phyloP scores from a whole-genome alignment of 92 coral and sea anemone species.

The Porites evermanni region DNA sequence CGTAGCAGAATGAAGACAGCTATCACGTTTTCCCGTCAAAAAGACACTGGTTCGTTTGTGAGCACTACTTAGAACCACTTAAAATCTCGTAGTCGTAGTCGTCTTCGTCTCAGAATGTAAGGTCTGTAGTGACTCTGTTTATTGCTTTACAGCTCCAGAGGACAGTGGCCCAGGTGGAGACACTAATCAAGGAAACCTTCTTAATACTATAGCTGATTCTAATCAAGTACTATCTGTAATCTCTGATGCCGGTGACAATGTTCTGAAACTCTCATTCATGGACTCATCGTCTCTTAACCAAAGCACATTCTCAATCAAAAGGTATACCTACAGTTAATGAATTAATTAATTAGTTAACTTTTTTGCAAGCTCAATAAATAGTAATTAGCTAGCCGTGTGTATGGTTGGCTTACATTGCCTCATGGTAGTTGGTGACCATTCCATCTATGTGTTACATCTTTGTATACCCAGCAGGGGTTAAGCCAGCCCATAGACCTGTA shows the following conservation, averaged over 20 bases:
- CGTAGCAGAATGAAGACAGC: no score
- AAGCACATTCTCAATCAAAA: not conserved
- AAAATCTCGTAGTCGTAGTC: no score
- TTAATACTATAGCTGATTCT: slow-evolving; percentile 10
- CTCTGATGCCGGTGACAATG: slow-evolving; percentile 74
- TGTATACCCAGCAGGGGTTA: no score
- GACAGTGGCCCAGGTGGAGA: not conserved
- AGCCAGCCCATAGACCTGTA: no score
- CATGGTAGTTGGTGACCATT: not conserved
- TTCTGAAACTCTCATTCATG: slow-evolving; percentile 63
- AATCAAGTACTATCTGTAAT: slow-evolving; percentile 46
- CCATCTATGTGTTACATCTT: not conserved
- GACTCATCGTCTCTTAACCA: slow-evolving; percentile 35
- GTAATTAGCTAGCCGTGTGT: no score
- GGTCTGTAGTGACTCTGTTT: not conserved
- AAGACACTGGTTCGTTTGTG: no score
- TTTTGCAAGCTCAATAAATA: not conserved
- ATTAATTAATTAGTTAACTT: not conserved
- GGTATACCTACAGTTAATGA: not conserved
- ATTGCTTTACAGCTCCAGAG: not conserved
- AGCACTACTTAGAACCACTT: no score
- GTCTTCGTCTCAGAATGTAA: no score
- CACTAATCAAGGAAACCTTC: not conserved
- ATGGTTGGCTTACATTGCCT: not conserved
- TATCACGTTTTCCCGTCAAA: no score